Conservation (phyloP, 2,888 invertebrate species). For the Lasius fuliginosus region DNA sequence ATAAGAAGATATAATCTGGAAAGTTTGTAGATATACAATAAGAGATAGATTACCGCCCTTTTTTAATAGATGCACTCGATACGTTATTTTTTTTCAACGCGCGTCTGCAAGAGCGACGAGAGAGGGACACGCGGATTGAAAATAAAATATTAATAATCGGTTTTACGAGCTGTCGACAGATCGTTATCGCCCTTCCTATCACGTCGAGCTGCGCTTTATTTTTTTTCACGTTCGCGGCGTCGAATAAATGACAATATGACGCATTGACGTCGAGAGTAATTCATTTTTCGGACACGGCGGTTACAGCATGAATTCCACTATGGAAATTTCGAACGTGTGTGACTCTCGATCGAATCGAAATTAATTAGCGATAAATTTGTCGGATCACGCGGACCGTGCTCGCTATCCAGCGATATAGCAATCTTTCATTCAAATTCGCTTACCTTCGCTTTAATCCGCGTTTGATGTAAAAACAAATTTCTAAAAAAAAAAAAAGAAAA, state of each 20-base stretch:
- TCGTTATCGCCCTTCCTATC: constrained; percentile 22
- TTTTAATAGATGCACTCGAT: constrained; percentile 16
- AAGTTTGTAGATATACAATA: background rate
- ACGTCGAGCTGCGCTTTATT: constrained; percentile 38
- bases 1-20: background rate
- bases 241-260: constrained; percentile 57
- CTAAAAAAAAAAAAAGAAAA: background rate
- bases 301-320: constrained; percentile 50
- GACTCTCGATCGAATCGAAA: constrained; percentile 60
- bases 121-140: constrained; percentile 38
- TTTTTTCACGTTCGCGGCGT: constrained; percentile 29
- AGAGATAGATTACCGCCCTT: background rate
- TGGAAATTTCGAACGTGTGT: constrained; percentile 56
- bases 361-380: constrained; percentile 71
- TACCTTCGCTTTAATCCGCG: constrained; percentile 29
- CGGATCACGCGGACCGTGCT: constrained; percentile 21
- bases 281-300: constrained; percentile 61
- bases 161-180: constrained; percentile 59
- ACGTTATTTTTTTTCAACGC: constrained; percentile 38
- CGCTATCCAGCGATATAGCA: constrained; percentile 26
- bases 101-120: constrained; percentile 13
- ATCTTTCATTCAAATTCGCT: constrained; percentile 15
- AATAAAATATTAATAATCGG: constrained; percentile 75
- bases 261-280: constrained; percentile 59
- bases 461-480: constrained; percentile 24